Base-by-base conservation (phyloP, 2,888 invertebrate genomes). In the Lottia gigantea region DNA sequence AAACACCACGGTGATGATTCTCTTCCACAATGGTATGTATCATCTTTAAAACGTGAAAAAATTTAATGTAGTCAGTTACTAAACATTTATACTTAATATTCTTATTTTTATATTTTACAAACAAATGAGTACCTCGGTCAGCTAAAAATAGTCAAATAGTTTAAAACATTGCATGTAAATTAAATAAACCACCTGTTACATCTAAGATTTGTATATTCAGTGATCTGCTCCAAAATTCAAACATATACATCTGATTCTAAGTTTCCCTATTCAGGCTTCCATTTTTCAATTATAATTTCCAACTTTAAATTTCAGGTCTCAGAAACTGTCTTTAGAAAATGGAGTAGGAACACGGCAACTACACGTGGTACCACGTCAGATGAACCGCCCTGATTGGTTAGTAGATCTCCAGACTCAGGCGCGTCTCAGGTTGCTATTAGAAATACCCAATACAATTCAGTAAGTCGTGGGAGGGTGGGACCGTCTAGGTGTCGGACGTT, bases 251-350 rank as follows among this genome's bases (percentile, higher is more conserved):
- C n/a, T n/a, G n/a, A n/a, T n/a, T n/a, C n/a, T n/a, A n/a, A n/a
- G n/a, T n/a, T n/a, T n/a, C n/a, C n/a, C n/a, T n/a, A n/a, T n/a
- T n/a, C n/a, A n/a, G n/a, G n/a, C n/a, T n/a, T n/a, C n/a, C n/a
- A 6, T 31, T 31, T 31, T 31, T 31, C 31, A 4, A 31, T 31
- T 31, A 2, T 31, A 6, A 6, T 31, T 31, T 31, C 3, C 6
- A 4, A 31, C 6, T 31, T 31, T 31, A 31, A 31, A 31, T 68
- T 76, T 6, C 71, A 83, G 95, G 95, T 96, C 95, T 85, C 93
- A 94, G 66, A 92, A 94, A 76, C 95, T 98, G 88, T 93, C 94
- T 66, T 90, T 96, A 74, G 95, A 94, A 72, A 93, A 93, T 77
- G 95, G 95, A 65, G 92, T 93, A 65, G 91, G 92, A 78, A 93